Percentiles rank a stretch among this genome's conserved stretches.
These are phyloP conservation scores for Mionectes macconnelli DNA, from an alignment of 2,113 vertebrate genomes.

Conservation along the genomic window DNA sequence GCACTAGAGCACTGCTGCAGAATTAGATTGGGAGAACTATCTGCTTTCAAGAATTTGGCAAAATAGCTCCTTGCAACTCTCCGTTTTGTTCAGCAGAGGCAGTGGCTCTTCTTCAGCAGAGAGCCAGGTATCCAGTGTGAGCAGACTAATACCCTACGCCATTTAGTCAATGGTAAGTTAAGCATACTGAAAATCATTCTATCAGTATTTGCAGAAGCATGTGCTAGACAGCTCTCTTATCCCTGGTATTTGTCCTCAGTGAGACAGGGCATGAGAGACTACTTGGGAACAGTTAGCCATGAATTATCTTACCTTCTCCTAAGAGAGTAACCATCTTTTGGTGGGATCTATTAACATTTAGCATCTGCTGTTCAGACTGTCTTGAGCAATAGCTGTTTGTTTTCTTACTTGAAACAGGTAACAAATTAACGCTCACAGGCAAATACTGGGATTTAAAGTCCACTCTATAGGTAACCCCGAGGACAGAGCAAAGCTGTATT, in stretches of 20 bases:
- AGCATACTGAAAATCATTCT: background rate
- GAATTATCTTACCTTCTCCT: background rate
- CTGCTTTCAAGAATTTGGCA: background rate
- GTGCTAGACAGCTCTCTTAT: background rate
- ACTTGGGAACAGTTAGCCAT: background rate
- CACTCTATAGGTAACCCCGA: background rate
- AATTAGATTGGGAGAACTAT: background rate
- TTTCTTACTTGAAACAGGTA: background rate
- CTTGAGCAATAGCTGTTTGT: background rate
- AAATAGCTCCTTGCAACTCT: background rate
- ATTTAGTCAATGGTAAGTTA: background rate
- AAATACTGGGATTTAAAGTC: background rate
- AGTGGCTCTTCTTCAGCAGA: background rate
- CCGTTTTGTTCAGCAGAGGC: background rate
- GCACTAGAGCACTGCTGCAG: background rate
- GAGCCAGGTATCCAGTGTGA: background rate
- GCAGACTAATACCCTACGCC: background rate
- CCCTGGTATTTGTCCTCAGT: slow-evolving; percentile 21
- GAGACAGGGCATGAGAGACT: background rate
- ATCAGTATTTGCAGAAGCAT: background rate
- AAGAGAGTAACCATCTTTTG: background rate
- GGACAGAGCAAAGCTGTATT: background rate
- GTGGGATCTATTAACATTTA: background rate
- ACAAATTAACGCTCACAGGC: background rate
- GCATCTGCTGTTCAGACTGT: background rate